phyloP scores from a whole-genome alignment of 2,113 vertebrate genomes.

The Prochilodus magdalenae region DNA sequence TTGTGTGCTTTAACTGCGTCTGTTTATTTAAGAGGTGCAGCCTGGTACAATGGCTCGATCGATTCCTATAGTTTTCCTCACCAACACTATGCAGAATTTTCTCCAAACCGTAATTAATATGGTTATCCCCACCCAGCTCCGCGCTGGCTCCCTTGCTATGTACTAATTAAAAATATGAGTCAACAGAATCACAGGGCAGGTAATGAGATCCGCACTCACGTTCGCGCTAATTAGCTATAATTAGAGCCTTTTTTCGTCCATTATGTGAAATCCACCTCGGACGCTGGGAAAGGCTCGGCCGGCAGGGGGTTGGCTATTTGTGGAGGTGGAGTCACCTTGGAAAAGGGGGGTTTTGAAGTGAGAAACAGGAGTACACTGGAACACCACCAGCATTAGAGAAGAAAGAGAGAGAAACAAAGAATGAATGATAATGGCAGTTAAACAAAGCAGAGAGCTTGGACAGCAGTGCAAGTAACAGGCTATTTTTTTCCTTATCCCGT shows the following conservation, averaged over 20 bases:
- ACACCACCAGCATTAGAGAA: background rate
- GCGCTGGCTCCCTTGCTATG: constrained; percentile 25
- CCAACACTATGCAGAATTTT: background rate
- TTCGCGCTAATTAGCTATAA: constrained; percentile 50
- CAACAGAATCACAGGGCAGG: constrained; percentile 47
- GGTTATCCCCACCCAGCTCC: constrained; percentile 35
- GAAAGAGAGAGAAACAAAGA: background rate
- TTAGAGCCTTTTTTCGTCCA: constrained; percentile 54
- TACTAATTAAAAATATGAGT: constrained; percentile 56
- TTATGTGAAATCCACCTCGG: constrained; percentile 49
- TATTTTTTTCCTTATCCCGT: background rate
- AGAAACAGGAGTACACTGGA: background rate
- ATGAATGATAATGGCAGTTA: background rate
- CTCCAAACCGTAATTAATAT: constrained; percentile 34
- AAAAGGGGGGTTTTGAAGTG: constrained; percentile 46
- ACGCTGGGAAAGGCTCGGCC: constrained; percentile 37
- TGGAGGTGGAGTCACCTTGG: constrained; percentile 61
- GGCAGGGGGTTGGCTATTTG: constrained; percentile 43
- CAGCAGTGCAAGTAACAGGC: background rate
- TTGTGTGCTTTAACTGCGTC: background rate
- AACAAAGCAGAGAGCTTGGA: background rate
- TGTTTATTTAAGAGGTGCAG: constrained; percentile 15
- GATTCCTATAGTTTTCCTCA: constrained; percentile 1
- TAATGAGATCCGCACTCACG: constrained; percentile 49
- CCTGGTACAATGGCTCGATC: background rate